These are phyloP conservation scores for Montipora foliosa DNA, from an alignment of 64 coral and sea anemone species.

Conservation along the genomic window DNA sequence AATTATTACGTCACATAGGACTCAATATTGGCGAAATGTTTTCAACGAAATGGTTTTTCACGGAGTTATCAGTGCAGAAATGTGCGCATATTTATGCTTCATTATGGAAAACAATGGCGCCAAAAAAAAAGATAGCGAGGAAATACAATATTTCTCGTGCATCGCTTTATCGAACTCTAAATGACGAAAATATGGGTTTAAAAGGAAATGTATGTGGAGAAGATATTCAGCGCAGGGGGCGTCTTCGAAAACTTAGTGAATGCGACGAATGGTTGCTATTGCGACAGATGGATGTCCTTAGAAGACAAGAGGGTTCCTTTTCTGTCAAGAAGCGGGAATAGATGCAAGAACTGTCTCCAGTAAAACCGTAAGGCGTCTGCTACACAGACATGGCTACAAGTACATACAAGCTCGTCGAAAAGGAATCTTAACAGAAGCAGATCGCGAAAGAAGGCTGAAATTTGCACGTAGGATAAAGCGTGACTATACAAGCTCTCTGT, in stretches of 20 bases:
- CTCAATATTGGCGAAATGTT: slow-evolving; percentile 26
- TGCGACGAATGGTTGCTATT: slow-evolving; percentile 22
- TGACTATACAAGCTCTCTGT: neutral
- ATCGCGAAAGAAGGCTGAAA: slow-evolving; percentile 17
- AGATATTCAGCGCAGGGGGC: slow-evolving; percentile 9
- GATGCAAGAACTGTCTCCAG: neutral
- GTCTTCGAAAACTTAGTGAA: slow-evolving; percentile 38
- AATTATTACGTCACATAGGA: slow-evolving; percentile 44
- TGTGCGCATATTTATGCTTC: slow-evolving; percentile 24
- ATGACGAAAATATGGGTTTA: neutral
- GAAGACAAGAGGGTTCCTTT: neutral
- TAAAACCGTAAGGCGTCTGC: neutral
- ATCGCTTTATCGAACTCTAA: neutral
- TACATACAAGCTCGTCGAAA: slow-evolving; percentile 30
- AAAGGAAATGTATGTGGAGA: neutral
- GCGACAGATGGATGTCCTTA: neutral
- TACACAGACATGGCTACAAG: slow-evolving; percentile 18
- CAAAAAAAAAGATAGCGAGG: slow-evolving; percentile 22
- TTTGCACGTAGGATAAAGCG: slow-evolving; percentile 40
- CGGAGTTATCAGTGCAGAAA: slow-evolving; percentile 30
- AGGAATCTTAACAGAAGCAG: slow-evolving; percentile 5
- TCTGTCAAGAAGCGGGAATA: slow-evolving; percentile 11
- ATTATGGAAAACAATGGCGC: slow-evolving; percentile 47
- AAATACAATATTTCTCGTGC: slow-evolving; percentile 25
- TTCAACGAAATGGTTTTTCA: slow-evolving; percentile 37